Conservation (phyloP, 2,113 vertebrate species). For the Elephantulus edwardii region DNA sequence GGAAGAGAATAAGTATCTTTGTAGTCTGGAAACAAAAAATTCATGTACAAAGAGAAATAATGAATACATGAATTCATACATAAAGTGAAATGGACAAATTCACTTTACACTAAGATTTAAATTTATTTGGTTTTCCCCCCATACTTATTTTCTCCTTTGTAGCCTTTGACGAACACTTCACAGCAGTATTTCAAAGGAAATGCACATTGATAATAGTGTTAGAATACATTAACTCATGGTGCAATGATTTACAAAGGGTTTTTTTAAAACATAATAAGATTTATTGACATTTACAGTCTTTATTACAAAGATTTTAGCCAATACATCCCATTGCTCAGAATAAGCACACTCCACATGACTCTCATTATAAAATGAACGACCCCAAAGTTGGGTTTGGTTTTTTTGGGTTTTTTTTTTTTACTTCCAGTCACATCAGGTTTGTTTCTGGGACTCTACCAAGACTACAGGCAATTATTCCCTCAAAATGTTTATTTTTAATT, state of each 20-base stretch:
- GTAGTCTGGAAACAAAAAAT: not conserved
- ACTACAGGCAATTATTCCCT: not conserved
- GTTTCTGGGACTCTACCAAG: slow-evolving; percentile 46
- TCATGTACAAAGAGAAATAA: not conserved
- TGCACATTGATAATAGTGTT: not conserved
- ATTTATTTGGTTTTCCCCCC: not conserved
- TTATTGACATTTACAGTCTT: slow-evolving; percentile 17
- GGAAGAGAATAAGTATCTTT: not conserved
- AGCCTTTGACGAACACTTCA: not conserved
- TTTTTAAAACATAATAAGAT: not conserved
- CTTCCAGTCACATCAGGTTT: slow-evolving; percentile 43
- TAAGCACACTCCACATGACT: not conserved
- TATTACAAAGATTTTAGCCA: slow-evolving; percentile 42
- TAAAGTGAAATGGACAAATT: not conserved
- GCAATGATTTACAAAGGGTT: slow-evolving; percentile 42
- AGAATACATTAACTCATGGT: not conserved
- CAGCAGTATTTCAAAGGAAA: slow-evolving; percentile 57
- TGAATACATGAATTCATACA: not conserved
- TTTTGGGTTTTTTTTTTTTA: no score
- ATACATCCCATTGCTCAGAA: slow-evolving; percentile 36
- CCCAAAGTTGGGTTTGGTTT: no score
- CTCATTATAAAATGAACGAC: slow-evolving; percentile 49
- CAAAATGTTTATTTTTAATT: slow-evolving; percentile 17
- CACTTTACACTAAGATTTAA: not conserved
- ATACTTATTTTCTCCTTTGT: not conserved